Percentiles rank a stretch among this genome's conserved stretches.
Evolutionary conservation across 2,888 invertebrate species (phyloP).

Genomic region (Saturnia japonica): DNA sequence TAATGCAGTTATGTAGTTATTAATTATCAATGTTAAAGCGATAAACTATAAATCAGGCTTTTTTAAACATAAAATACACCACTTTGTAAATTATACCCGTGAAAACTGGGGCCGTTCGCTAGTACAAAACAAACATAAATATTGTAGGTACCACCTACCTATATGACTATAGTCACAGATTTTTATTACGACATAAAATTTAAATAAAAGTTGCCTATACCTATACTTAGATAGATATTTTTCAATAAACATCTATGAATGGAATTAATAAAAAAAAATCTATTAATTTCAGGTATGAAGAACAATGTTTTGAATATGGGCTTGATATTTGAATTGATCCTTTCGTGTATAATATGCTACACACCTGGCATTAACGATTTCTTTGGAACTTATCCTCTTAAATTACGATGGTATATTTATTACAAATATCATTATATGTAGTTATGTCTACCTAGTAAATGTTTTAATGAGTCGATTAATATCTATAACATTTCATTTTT

Average conservation of each 20-base stretch:
- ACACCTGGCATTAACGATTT: constrained; percentile 84
- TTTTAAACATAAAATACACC: too few relatives aligned
- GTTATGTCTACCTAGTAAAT: too few relatives aligned
- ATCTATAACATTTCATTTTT: constrained; percentile 19
- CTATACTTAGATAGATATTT: neutral
- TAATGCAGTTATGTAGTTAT: too few relatives aligned
- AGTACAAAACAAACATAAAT: too few relatives aligned
- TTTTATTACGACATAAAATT: too few relatives aligned
- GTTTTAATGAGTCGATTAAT: neutral
- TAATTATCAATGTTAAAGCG: too few relatives aligned
- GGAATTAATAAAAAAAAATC: neutral
- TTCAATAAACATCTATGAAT: neutral
- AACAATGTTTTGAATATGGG: constrained; percentile 86
- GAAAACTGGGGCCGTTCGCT: too few relatives aligned
- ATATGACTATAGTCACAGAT: too few relatives aligned
- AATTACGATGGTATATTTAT: constrained; percentile 60
- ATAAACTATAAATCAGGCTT: too few relatives aligned
- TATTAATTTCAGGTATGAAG: constrained; percentile 82
- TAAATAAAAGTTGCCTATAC: too few relatives aligned
- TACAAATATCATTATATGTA: neutral
- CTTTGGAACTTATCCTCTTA: constrained; percentile 80
- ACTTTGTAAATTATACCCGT: too few relatives aligned
- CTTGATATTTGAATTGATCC: constrained; percentile 83
- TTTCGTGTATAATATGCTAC: constrained; percentile 85
- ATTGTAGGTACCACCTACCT: too few relatives aligned